These are phyloP conservation scores for Vidua macroura DNA, from an alignment of 2,113 vertebrate genomes.

Conservation along the genomic window DNA sequence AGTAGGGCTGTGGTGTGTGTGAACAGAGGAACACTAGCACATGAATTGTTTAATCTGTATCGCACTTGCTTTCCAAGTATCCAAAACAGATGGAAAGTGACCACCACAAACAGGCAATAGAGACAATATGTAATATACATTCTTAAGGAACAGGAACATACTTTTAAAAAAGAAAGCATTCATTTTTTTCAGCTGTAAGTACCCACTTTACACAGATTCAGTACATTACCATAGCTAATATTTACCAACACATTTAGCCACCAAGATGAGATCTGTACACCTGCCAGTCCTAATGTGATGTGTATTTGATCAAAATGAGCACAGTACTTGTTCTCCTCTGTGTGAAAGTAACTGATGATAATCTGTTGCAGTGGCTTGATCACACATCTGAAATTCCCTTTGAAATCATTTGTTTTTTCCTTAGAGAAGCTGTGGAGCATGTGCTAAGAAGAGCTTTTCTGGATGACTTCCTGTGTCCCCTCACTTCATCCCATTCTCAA, in stretches of 20 bases:
- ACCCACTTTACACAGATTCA: neutral
- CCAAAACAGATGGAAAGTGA: neutral
- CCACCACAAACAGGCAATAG: neutral
- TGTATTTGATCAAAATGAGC: neutral
- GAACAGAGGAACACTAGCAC: neutral
- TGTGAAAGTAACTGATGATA: neutral
- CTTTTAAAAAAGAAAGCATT: neutral
- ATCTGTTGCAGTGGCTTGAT: neutral
- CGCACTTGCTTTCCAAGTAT: neutral
- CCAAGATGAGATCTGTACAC: neutral
- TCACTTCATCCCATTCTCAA: neutral
- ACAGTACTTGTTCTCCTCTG: neutral
- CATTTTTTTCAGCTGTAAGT: neutral
- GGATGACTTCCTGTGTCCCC: neutral
- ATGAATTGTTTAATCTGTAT: neutral
- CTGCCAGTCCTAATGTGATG: neutral
- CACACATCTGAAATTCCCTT: neutral
- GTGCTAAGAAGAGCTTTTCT: constrained; percentile 4
- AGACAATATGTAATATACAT: neutral
- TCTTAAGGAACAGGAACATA: neutral
- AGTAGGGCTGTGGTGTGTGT: neutral
- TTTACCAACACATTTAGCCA: neutral
- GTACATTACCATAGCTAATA: neutral
- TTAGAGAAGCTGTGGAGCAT: neutral
- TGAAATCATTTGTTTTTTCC: neutral